These are phyloP conservation scores for Microctonus brassicae DNA, from an alignment of 2,888 invertebrate species.

Conservation along the genomic window DNA sequence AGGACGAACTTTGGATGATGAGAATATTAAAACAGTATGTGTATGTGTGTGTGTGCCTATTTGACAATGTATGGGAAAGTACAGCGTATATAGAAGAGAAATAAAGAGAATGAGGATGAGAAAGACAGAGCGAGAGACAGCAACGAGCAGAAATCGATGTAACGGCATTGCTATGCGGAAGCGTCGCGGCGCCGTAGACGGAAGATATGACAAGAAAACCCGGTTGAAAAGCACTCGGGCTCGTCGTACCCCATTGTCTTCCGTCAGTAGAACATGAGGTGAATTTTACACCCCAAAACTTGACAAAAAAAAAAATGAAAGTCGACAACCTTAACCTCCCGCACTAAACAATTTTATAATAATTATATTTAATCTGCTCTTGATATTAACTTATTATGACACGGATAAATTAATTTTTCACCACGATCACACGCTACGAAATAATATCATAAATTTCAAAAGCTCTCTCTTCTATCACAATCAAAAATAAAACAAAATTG, in stretches of 20 bases:
- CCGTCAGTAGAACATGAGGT: neutral
- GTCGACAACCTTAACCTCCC: neutral
- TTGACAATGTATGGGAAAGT: neutral
- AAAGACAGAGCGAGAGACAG: neutral
- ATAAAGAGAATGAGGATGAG: slow-evolving; percentile 6
- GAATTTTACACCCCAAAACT: neutral
- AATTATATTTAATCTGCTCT: neutral
- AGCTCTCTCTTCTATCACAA: neutral
- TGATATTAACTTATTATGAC: neutral
- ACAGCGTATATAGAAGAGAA: neutral
- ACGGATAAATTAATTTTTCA: neutral
- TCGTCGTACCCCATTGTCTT: slow-evolving; percentile 9
- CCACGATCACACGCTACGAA: neutral
- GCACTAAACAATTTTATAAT: neutral
- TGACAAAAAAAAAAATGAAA: slow-evolving; percentile 7
- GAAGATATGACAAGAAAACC: slow-evolving; percentile 30
- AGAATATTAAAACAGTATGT: slow-evolving; percentile 19
- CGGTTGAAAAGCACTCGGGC: slow-evolving; percentile 8
- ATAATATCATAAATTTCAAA: neutral
- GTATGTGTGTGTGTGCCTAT: neutral
- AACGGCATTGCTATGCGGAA: slow-evolving; percentile 31
- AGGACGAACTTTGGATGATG: slow-evolving; percentile 4
- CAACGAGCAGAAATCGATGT: slow-evolving; percentile 30
- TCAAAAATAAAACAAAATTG: neutral
- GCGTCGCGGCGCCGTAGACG: slow-evolving; percentile 22